Evolutionary conservation across 2,113 vertebrate genomes (phyloP).

Genomic region (Notarius quadriscutis): DNA sequence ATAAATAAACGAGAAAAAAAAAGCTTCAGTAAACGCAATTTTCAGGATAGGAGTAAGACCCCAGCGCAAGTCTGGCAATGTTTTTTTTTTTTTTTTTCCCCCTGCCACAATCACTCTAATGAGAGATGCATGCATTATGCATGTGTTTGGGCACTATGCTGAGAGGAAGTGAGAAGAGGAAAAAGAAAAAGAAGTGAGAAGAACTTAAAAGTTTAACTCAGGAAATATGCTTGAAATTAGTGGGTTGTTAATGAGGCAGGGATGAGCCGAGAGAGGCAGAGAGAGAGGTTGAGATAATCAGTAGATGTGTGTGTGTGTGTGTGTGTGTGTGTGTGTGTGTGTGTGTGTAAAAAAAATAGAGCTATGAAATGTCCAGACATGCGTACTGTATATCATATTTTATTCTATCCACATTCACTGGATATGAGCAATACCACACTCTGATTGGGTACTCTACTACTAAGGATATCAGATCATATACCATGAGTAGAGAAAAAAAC

Average conservation of each 20-base stretch:
- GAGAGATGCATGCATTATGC: constrained; percentile 65
- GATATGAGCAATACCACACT: too few species aligned
- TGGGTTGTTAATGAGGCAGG: constrained; percentile 44
- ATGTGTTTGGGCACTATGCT: constrained; percentile 44
- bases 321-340: background rate
- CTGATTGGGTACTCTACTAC: too few species aligned
- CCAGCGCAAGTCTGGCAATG: constrained; percentile 59
- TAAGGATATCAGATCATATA: too few species aligned
- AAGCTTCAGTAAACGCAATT: constrained; percentile 57
- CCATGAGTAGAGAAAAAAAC: too few species aligned
- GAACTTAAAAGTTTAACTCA: constrained; percentile 39
- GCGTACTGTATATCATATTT: background rate
- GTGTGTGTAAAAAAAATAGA: background rate
- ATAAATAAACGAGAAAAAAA: constrained; percentile 64
- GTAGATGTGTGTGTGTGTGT: background rate
- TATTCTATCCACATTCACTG: too few species aligned
- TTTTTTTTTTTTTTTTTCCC: constrained; percentile 58
- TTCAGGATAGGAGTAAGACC: constrained; percentile 62
- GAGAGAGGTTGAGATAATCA: constrained; percentile 6
- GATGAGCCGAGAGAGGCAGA: constrained; percentile 1
- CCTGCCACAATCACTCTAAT: constrained; percentile 67
- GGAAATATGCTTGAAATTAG: constrained; percentile 41
- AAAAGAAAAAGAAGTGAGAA: constrained; percentile 1
- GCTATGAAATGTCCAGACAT: background rate
- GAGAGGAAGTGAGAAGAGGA: constrained; percentile 25